phyloP scores from a whole-genome alignment of 2,888 invertebrate species.

The Brachylomia viminalis region DNA sequence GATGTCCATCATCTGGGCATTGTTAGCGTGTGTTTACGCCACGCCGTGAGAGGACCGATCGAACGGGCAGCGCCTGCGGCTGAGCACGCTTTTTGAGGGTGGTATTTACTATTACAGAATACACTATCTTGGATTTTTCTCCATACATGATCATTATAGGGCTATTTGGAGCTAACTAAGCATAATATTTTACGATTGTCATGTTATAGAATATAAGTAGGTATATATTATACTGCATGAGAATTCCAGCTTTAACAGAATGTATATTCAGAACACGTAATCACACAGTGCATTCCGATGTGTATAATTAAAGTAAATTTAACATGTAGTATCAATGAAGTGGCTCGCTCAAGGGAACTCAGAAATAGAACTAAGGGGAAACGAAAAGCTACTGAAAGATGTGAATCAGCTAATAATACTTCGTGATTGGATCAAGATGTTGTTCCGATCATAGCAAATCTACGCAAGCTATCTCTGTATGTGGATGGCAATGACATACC shows the following conservation, averaged over 20 bases:
- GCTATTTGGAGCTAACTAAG: slow-evolving; percentile 14
- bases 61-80: slow-evolving; percentile 74
- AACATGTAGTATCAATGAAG: slow-evolving; percentile 79
- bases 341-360: slow-evolving; percentile 75
- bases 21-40: slow-evolving; percentile 86
- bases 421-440: slow-evolving; percentile 63
- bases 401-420: slow-evolving; percentile 68
- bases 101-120: slow-evolving; percentile 55
- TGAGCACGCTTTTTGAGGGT: slow-evolving; percentile 79
- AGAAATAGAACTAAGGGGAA: slow-evolving; percentile 76
- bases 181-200: slow-evolving; percentile 10
- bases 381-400: slow-evolving; percentile 72
- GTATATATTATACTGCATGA: slow-evolving; percentile 33
- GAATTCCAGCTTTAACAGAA: slow-evolving; percentile 68
- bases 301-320: slow-evolving; percentile 73
- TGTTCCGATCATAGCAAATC: slow-evolving; percentile 42
- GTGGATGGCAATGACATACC: slow-evolving; percentile 29
- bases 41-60: slow-evolving; percentile 76
- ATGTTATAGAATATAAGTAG: slow-evolving; percentile 11
- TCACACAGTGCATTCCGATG: slow-evolving; percentile 75
- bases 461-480: slow-evolving; percentile 20
- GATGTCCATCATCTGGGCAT: slow-evolving; percentile 90
- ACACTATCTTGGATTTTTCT: slow-evolving; percentile 34
- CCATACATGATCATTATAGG: slow-evolving; percentile 7
- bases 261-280: slow-evolving; percentile 75